A percentile compares a stretch with the other conserved stretches of the same genome.
phyloP scores from a whole-genome alignment of 1,140 invertebrate species.

The Caenorhabditis tropicalis region DNA sequence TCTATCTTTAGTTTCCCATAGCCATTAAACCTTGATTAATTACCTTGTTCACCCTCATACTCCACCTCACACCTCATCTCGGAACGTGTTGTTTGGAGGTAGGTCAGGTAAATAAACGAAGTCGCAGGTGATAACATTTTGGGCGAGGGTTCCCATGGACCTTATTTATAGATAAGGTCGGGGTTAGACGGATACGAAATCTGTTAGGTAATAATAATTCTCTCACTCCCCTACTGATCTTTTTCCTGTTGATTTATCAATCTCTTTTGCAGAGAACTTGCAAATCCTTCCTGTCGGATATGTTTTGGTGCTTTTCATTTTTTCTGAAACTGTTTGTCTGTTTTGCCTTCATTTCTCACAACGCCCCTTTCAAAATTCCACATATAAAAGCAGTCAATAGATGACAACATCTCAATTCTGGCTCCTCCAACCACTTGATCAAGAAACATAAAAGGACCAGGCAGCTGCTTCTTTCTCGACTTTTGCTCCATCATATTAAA shows the following conservation, averaged over 20 bases:
- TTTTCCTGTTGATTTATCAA: not conserved
- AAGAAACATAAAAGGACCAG: slow-evolving; percentile 34
- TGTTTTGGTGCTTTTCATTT: not conserved
- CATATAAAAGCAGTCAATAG: not conserved
- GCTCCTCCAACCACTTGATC: slow-evolving; percentile 26
- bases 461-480: slow-evolving; percentile 19
- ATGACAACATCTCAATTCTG: not conserved
- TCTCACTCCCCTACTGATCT: too few species aligned
- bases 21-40: slow-evolving; percentile 42
- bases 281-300: not conserved
- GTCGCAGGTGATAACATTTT: slow-evolving; percentile 14
- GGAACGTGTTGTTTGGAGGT: slow-evolving; percentile 30
- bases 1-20: slow-evolving; percentile 40
- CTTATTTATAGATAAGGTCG: slow-evolving; percentile 27
- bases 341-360: not conserved
- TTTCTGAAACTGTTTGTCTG: too few species aligned
- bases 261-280: not conserved
- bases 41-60: slow-evolving; percentile 8
- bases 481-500: slow-evolving; percentile 30
- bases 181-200: not conserved
- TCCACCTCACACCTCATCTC: not conserved
- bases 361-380: not conserved
- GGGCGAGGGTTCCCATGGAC: slow-evolving; percentile 11
- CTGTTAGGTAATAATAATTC: not conserved
- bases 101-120: slow-evolving; percentile 43